phyloP scores from a whole-genome alignment of 92 coral and sea anemone genomes.

The Porites lobata region DNA sequence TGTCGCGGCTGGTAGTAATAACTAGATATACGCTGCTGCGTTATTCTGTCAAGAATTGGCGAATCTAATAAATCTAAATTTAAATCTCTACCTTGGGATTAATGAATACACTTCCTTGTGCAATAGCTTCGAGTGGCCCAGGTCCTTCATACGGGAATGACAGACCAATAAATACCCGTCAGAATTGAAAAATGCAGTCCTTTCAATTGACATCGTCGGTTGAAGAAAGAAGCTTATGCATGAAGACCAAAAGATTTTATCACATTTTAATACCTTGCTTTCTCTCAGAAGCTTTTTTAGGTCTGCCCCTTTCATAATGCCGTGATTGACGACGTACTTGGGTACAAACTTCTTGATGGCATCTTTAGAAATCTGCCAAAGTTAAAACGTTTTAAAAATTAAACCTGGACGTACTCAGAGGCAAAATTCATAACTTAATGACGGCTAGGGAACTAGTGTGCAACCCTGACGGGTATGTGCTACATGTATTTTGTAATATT shows the following conservation, averaged over 20 bases:
- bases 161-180: conserved; percentile 33
- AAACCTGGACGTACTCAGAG: too few relatives aligned
- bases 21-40: too few relatives aligned
- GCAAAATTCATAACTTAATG: neutral
- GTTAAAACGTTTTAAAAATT: neutral
- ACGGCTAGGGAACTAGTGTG: too few relatives aligned
- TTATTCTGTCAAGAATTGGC: too few relatives aligned
- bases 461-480: too few relatives aligned
- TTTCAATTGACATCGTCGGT: neutral
- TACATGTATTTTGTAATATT: too few relatives aligned
- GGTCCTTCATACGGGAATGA: conserved; percentile 35
- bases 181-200: neutral
- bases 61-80: too few relatives aligned
- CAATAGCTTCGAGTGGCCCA: conserved; percentile 19
- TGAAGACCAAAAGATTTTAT: neutral
- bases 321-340: conserved; percentile 84
- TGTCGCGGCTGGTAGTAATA: too few relatives aligned
- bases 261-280: conserved; percentile 67
- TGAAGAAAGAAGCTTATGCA: neutral
- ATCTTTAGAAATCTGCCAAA: conserved; percentile 9
- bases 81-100: conserved; percentile 25
- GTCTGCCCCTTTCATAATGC: conserved; percentile 71
- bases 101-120: conserved; percentile 13
- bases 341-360: conserved; percentile 57
- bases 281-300: conserved; percentile 74